Conservation (phyloP, 2,113 vertebrate genomes). For the Hipposideros armiger region DNA sequence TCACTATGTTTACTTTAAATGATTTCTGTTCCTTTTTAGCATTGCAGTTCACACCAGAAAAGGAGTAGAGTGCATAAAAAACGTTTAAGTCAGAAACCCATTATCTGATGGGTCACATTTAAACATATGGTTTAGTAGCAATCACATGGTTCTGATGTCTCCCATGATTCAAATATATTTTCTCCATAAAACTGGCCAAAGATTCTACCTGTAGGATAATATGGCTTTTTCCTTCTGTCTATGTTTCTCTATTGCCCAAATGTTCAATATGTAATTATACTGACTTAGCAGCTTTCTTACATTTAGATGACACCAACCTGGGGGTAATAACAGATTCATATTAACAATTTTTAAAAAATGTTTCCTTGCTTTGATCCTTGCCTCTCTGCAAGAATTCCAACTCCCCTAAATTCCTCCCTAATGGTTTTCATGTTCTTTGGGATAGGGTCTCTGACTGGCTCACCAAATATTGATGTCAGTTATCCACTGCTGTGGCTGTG, state of each 20-base stretch:
- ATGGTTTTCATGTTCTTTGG: neutral
- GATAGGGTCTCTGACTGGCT: neutral
- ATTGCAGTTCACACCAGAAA: neutral
- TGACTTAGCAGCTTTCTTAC: neutral
- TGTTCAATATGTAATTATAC: neutral
- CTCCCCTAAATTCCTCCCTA: neutral
- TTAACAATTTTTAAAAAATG: neutral
- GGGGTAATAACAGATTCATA: neutral
- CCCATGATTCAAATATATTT: neutral
- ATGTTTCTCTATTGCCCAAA: neutral
- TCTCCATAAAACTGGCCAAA: neutral
- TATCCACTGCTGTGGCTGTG: neutral
- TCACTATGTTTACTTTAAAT: neutral
- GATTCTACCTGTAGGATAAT: neutral
- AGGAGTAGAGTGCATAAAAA: neutral
- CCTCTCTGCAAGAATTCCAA: neutral
- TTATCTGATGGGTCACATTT: neutral
- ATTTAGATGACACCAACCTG: neutral
- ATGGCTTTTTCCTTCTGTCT: neutral
- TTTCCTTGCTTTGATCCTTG: neutral
- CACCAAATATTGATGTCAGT: neutral
- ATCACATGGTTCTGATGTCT: neutral
- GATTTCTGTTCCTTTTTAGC: neutral
- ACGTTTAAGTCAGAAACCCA: neutral
- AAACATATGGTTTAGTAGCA: neutral